Percentiles rank a stretch among this genome's conserved stretches.
Conservation (phyloP, 2,797 vertebrate species). For the Rousettus madagascariensis region DNA sequence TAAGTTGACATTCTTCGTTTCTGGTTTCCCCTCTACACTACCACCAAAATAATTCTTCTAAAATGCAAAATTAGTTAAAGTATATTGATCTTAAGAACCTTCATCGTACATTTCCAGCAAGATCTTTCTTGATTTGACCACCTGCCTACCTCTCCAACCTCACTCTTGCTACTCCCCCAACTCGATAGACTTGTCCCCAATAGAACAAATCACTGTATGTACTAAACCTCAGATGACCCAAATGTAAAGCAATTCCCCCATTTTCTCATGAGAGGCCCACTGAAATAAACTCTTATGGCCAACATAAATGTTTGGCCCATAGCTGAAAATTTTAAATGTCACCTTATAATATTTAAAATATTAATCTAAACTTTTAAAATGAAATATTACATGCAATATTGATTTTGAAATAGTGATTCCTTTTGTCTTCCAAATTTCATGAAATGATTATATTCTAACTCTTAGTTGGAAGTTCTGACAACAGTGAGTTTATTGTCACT, state of each 20-base stretch:
- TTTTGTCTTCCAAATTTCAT: neutral
- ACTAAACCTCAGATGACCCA: neutral
- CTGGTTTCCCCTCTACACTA: neutral
- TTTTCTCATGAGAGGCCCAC: neutral
- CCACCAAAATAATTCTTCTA: neutral
- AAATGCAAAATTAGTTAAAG: neutral
- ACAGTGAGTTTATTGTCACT: neutral
- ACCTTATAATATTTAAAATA: neutral
- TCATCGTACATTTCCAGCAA: neutral
- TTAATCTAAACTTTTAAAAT: constrained; percentile 4
- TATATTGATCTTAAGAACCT: neutral
- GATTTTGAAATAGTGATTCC: neutral
- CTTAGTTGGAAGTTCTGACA: neutral
- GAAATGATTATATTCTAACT: neutral
- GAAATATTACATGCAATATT: neutral
- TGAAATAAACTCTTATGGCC: neutral
- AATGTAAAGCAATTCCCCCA: neutral
- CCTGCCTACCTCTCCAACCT: neutral
- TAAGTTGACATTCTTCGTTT: neutral
- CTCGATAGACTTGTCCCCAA: neutral
- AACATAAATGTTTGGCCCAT: neutral
- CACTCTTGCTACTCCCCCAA: neutral
- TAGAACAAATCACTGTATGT: neutral
- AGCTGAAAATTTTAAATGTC: neutral
- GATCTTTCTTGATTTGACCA: neutral